phyloP scores from a whole-genome alignment of 2,888 invertebrate species.

The Platynereis dumerilii region DNA sequence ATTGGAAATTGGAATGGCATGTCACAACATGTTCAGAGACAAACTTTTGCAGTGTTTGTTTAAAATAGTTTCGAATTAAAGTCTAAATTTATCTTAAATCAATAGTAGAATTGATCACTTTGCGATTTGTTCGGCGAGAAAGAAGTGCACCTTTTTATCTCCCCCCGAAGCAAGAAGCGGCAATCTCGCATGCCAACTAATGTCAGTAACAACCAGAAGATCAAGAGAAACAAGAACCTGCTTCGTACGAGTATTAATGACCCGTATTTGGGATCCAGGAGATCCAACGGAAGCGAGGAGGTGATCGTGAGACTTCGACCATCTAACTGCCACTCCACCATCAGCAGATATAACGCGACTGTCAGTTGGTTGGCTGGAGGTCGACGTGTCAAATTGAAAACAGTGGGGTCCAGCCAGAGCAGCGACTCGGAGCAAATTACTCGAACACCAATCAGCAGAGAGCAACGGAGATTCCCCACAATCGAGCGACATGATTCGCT shows the following conservation, averaged over 20 bases:
- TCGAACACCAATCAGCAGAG: constrained; percentile 76
- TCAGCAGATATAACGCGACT: constrained; percentile 71
- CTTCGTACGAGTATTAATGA: constrained; percentile 69
- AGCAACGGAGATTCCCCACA: constrained; percentile 69
- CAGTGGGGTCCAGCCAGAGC: constrained; percentile 74
- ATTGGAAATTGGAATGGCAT: too few relatives aligned
- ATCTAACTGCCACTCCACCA: constrained; percentile 70
- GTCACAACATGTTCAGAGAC: too few relatives aligned
- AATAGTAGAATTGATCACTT: too few relatives aligned
- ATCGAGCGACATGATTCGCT: constrained; percentile 69
- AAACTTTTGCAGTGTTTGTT: too few relatives aligned
- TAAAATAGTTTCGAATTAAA: too few relatives aligned
- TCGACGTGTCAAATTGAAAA: constrained; percentile 73
- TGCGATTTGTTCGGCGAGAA: background rate
- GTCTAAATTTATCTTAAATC: too few relatives aligned
- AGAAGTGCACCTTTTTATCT: constrained; percentile 54
- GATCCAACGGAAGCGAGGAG: constrained; percentile 74
- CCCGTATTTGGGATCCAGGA: constrained; percentile 73
- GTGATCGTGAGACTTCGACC: constrained; percentile 71
- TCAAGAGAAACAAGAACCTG: constrained; percentile 56
- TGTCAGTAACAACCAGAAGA: constrained; percentile 28
- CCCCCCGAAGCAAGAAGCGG: constrained; percentile 57
- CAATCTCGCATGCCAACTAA: constrained; percentile 50
- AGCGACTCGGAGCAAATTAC: constrained; percentile 69
- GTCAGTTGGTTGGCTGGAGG: constrained; percentile 70